phyloP scores from a whole-genome alignment of 1,140 invertebrate species.

The Papilio aristodemus region DNA sequence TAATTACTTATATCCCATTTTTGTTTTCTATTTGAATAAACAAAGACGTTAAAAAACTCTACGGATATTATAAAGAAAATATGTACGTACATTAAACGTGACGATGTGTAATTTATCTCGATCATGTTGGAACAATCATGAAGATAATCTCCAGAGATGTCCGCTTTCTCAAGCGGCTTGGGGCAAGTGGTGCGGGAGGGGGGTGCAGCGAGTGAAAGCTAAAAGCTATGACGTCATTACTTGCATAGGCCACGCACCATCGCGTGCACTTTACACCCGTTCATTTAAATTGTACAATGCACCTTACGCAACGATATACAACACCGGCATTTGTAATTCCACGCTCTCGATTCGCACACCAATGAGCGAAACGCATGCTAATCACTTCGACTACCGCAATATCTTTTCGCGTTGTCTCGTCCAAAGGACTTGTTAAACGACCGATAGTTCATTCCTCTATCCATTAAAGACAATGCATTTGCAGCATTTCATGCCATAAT shows the following conservation, averaged over 20 bases:
- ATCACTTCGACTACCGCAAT: constrained; percentile 12
- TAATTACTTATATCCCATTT: too few species aligned
- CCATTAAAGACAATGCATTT: too few species aligned
- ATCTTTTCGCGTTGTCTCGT: constrained; percentile 7
- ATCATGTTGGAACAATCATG: constrained; percentile 17
- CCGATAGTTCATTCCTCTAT: too few species aligned
- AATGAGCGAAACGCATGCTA: constrained; percentile 20
- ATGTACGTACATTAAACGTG: background rate
- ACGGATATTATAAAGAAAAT: background rate
- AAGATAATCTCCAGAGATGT: constrained; percentile 46
- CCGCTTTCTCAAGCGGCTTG: constrained; percentile 56
- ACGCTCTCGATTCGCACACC: constrained; percentile 26
- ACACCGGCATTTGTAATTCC: constrained; percentile 20
- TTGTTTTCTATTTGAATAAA: background rate
- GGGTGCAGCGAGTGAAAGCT: constrained; percentile 54
- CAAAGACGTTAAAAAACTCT: background rate
- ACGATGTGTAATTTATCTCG: constrained; percentile 15
- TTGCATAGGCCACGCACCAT: constrained; percentile 57
- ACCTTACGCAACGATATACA: constrained; percentile 27
- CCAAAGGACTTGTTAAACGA: background rate
- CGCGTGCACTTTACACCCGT: constrained; percentile 46
- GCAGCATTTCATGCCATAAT: too few species aligned
- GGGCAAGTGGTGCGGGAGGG: constrained; percentile 36
- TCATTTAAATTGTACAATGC: constrained; percentile 36
- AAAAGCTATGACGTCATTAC: constrained; percentile 67